phyloP scores from a whole-genome alignment of 2,113 vertebrate genomes.

The Amia ocellicauda region DNA sequence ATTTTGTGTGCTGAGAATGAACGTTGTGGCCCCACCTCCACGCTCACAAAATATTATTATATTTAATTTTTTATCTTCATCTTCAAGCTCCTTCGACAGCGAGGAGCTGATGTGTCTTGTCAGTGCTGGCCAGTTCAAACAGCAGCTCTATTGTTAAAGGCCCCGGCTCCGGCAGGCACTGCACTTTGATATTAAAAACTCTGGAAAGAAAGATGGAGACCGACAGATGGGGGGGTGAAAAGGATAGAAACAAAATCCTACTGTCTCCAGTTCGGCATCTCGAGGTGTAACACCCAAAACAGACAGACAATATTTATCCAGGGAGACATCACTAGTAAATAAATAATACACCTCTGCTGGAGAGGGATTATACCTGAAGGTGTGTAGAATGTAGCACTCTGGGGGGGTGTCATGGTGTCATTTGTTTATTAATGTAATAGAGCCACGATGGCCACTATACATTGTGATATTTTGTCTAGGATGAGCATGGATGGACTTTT shows the following conservation, averaged over 20 bases:
- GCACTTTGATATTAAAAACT: slow-evolving; percentile 76
- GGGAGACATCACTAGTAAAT: no score
- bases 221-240: slow-evolving; percentile 37
- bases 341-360: no score
- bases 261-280: slow-evolving; percentile 60
- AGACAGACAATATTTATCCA: slow-evolving; percentile 70
- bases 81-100: slow-evolving; percentile 49
- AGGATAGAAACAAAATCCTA: slow-evolving; percentile 72
- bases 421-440: no score
- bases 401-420: no score
- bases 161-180: slow-evolving; percentile 60
- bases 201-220: slow-evolving; percentile 33
- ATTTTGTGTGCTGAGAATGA: slow-evolving; percentile 52
- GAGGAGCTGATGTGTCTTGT: slow-evolving; percentile 65
- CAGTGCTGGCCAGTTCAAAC: slow-evolving; percentile 51
- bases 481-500: no score
- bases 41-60: no score
- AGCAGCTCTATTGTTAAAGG: slow-evolving; percentile 51
- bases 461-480: no score
- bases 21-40: slow-evolving; percentile 40
- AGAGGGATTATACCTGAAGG: no score
- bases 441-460: no score
- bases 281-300: slow-evolving; percentile 69
- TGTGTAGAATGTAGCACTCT: no score
- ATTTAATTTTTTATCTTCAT: slow-evolving; percentile 27